phyloP scores from a whole-genome alignment of 2,888 invertebrate species.

The Cordilura impudica region DNA sequence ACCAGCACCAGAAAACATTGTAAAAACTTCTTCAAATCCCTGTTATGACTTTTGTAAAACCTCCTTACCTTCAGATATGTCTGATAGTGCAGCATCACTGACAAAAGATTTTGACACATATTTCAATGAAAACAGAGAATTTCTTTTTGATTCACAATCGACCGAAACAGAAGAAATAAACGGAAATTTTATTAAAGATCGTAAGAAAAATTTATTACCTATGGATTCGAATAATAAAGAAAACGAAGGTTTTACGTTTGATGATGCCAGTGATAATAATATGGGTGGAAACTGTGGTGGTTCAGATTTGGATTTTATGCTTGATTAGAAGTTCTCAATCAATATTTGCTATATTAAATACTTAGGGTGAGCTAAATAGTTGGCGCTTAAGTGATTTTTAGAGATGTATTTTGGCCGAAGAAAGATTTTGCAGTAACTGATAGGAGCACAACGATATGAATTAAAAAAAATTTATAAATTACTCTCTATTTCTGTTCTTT shows the following conservation, averaged over 20 bases:
- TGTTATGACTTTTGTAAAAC: conserved; percentile 22
- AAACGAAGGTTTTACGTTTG: conserved; percentile 9
- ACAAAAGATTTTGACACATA: conserved; percentile 15
- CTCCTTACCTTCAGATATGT: neutral
- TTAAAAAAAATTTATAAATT: too few relatives aligned
- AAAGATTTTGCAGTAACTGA: too few relatives aligned
- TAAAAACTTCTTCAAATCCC: conserved; percentile 9
- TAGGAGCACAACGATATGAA: too few relatives aligned
- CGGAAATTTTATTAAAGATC: too few relatives aligned
- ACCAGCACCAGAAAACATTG: neutral
- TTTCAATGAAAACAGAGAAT: neutral
- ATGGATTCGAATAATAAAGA: neutral
- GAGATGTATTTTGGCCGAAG: too few relatives aligned
- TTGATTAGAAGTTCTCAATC: too few relatives aligned
- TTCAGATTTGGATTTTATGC: conserved; percentile 42
- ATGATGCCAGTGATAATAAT: conserved; percentile 43
- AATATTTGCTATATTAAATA: too few relatives aligned
- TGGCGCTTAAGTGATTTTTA: too few relatives aligned
- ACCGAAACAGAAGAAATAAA: neutral
- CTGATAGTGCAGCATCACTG: neutral
- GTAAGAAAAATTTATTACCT: neutral
- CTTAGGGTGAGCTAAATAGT: too few relatives aligned
- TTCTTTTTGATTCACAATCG: neutral
- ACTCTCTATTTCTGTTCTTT: too few relatives aligned
- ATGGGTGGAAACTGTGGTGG: conserved; percentile 5